Evolutionary conservation across 2,797 vertebrate genomes (phyloP).

Genomic region (Cheirogaleus major): DNA sequence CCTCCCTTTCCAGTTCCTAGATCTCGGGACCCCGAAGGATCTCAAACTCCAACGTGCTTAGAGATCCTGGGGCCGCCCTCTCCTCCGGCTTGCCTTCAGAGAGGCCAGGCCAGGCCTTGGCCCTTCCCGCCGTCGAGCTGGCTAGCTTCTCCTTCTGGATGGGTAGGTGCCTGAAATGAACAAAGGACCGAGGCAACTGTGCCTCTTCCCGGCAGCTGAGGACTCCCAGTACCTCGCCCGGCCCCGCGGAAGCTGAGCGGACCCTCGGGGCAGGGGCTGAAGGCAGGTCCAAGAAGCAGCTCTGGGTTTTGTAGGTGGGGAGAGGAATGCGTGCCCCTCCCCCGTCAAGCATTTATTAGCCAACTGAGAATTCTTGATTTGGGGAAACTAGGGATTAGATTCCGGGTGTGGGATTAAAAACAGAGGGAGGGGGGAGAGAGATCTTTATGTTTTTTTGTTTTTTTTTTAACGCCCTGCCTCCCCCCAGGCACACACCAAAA

Average conservation of each 20-base stretch:
- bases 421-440: not conserved
- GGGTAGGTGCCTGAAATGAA: not conserved
- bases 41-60: slow-evolving; percentile 16
- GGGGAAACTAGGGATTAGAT: not conserved
- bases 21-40: not conserved
- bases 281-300: not conserved
- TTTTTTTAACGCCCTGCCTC: not conserved
- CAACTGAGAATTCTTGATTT: slow-evolving; percentile 46
- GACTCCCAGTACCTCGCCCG: not conserved
- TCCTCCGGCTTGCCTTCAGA: not conserved
- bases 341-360: not conserved
- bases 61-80: not conserved
- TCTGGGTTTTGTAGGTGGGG: not conserved
- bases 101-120: not conserved
- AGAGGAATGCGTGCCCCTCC: not conserved
- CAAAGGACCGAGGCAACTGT: not conserved
- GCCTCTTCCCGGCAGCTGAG: not conserved
- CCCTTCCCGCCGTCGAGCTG: not conserved
- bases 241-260: not conserved
- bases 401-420: not conserved
- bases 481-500: not conserved
- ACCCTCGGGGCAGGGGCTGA: not conserved
- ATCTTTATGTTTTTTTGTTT: not conserved
- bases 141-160: slow-evolving; percentile 1
- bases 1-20: not conserved